phyloP scores from a whole-genome alignment of 1,140 invertebrate species.

The Oreohelix idahoensis region DNA sequence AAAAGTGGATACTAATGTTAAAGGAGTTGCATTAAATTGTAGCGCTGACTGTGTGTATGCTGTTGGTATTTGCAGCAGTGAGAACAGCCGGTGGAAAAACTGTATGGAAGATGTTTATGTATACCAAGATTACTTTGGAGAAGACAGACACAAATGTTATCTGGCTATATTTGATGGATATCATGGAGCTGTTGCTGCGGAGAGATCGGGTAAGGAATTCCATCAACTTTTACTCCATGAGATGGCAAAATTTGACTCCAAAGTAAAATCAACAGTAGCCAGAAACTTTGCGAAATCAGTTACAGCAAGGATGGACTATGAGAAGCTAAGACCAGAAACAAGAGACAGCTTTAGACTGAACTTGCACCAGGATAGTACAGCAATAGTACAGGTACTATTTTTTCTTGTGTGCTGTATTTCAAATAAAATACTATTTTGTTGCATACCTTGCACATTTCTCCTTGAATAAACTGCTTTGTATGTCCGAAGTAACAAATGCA shows the following conservation, averaged over 20 bases:
- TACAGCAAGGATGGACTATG: conserved; percentile 57
- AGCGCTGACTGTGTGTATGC: conserved; percentile 62
- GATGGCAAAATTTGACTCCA: conserved; percentile 63
- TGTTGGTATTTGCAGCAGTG: conserved; percentile 64
- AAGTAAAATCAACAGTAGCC: conserved; percentile 55
- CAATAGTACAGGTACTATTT: conserved; percentile 49
- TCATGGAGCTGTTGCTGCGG: conserved; percentile 68
- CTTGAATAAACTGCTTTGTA: too few species aligned
- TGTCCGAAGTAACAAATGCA: too few species aligned
- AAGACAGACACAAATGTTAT: conserved; percentile 68
- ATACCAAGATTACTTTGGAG: conserved; percentile 70
- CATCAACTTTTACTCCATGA: conserved; percentile 68
- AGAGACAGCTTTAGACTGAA: conserved; percentile 52
- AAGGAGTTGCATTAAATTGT: conserved; percentile 60
- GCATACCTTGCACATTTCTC: too few species aligned
- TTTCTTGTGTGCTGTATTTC: not conserved
- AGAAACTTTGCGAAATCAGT: conserved; percentile 52
- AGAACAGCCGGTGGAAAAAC: conserved; percentile 67
- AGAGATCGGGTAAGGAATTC: conserved; percentile 64
- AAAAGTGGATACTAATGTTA: conserved; percentile 53
- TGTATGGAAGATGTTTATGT: conserved; percentile 69
- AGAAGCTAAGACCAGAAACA: conserved; percentile 60
- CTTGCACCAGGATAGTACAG: conserved; percentile 64
- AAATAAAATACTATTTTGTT: too few species aligned
- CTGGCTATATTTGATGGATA: conserved; percentile 70